phyloP scores from a whole-genome alignment of 2,797 vertebrate genomes.

The Tapirus indicus region DNA sequence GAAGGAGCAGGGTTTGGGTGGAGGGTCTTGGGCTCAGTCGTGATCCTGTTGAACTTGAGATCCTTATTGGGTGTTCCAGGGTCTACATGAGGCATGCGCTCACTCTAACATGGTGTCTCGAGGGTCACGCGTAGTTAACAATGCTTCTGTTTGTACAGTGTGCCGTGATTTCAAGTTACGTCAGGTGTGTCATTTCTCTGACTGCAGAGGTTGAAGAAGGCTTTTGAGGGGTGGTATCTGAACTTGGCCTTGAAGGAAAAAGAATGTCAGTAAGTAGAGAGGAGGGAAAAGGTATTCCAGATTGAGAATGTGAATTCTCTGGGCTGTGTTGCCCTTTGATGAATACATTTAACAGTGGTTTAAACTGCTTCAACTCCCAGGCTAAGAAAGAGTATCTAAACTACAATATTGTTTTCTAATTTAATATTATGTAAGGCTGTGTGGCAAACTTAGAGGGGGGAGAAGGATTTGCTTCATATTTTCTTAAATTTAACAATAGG shows the following conservation, averaged over 20 bases:
- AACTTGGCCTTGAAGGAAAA: neutral
- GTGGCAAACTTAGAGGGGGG: neutral
- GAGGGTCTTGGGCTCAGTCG: neutral
- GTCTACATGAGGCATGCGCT: accelerated
- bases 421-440: neutral
- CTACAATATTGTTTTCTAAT: neutral
- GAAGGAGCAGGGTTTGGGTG: neutral
- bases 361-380: neutral
- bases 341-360: neutral
- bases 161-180: accelerated
- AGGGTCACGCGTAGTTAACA: neutral
- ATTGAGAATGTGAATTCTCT: neutral
- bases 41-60: neutral
- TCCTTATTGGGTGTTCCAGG: neutral
- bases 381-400: neutral
- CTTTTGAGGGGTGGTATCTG: neutral
- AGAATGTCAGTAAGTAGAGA: neutral
- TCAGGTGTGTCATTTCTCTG: accelerated
- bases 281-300: neutral
- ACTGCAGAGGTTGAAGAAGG: neutral
- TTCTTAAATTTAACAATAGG: neutral
- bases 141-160: accelerated
- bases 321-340: neutral
- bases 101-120: accelerated
- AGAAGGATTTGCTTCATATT: neutral